Evolutionary conservation across 2,113 vertebrate species (phyloP).

Genomic region (Xenopus tropicalis): DNA sequence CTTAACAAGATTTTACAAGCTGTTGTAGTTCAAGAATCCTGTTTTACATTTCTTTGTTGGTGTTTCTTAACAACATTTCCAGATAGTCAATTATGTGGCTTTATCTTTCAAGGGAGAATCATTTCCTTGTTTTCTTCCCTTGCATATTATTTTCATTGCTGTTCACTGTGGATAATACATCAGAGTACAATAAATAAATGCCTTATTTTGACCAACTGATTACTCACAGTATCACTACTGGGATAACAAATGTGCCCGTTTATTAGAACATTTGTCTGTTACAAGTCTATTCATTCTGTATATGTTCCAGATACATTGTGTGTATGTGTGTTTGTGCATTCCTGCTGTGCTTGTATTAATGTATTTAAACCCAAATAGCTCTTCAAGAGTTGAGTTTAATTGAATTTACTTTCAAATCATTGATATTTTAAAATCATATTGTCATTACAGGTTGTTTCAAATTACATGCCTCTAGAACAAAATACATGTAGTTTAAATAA

Average conservation of each 20-base stretch:
- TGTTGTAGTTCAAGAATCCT: conserved; percentile 65
- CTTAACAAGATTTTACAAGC: conserved; percentile 77
- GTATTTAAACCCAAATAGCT: too few relatives aligned
- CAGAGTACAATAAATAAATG: conserved; percentile 51
- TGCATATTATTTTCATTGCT: conserved; percentile 49
- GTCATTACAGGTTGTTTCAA: too few relatives aligned
- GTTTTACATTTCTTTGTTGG: conserved; percentile 77
- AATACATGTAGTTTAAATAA: too few relatives aligned
- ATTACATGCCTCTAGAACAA: too few relatives aligned
- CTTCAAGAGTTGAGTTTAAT: too few relatives aligned
- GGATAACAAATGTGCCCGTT: conserved; percentile 13
- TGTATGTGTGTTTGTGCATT: neutral
- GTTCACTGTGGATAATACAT: conserved; percentile 55
- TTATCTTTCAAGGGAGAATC: conserved; percentile 64
- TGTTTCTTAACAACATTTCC: conserved; percentile 65
- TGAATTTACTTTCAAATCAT: too few relatives aligned
- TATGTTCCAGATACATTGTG: neutral
- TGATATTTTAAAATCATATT: too few relatives aligned
- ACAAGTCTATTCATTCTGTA: neutral
- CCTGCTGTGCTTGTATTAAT: too few relatives aligned
- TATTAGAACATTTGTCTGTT: conserved; percentile 1
- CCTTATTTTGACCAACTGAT: conserved; percentile 44
- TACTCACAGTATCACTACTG: conserved; percentile 16
- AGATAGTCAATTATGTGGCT: conserved; percentile 66
- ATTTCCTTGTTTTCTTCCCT: conserved; percentile 52